phyloP scores from a whole-genome alignment of 1,140 invertebrate genomes.

The Melanaphis sacchari region DNA sequence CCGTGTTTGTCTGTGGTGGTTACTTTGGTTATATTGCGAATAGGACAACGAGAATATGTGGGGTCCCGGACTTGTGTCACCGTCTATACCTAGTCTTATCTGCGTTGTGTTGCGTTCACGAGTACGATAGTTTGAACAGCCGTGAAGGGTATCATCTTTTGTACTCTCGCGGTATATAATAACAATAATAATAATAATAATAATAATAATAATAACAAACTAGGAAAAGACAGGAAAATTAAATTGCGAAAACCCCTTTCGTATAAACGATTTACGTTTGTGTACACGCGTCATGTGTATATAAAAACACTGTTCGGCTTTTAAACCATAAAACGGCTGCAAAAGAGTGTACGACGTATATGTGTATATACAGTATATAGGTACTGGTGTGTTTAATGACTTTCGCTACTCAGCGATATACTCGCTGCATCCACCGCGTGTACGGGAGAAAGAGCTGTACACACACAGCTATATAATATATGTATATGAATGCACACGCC shows the following conservation, averaged over 20 bases:
- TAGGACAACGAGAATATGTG: neutral
- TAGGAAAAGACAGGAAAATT: neutral
- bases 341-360: neutral
- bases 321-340: neutral
- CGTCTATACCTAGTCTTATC: neutral
- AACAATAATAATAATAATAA: neutral
- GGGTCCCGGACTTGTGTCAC: neutral
- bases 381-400: constrained; percentile 21
- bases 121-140: neutral
- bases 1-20: neutral
- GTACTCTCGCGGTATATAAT: neutral
- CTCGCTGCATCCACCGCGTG: neutral
- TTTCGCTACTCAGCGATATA: neutral
- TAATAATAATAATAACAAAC: neutral
- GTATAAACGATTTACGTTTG: neutral
- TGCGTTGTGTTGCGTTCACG: neutral
- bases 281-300: neutral
- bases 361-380: neutral
- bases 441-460: too few species aligned
- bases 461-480: too few species aligned
- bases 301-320: constrained; percentile 30
- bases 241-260: constrained; percentile 20
- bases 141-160: neutral
- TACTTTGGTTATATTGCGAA: neutral
- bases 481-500: too few species aligned